These are phyloP conservation scores for Copidosoma aretas DNA, from an alignment of 2,888 invertebrate genomes.

Conservation along the genomic window DNA sequence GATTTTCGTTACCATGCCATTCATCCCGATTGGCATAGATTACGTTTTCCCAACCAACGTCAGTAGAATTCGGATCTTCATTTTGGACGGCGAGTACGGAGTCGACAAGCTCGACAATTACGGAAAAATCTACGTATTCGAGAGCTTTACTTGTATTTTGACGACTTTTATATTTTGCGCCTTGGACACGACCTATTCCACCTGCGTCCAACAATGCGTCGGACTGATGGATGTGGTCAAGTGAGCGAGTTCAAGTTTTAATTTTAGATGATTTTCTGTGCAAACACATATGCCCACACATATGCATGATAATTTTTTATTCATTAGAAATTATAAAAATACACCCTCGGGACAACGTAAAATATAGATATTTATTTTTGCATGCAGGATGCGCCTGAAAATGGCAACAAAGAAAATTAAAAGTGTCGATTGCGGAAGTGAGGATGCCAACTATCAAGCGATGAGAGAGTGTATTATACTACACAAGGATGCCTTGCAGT, in stretches of 20 bases:
- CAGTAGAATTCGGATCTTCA: constrained; percentile 3
- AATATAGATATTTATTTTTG: background rate
- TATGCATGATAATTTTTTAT: too few species aligned
- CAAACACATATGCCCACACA: too few species aligned
- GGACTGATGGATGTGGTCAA: constrained; percentile 19
- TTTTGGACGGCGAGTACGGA: constrained; percentile 18
- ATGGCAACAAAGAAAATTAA: constrained; percentile 7
- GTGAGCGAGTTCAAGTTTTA: constrained; percentile 16
- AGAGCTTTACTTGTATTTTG: constrained; percentile 1
- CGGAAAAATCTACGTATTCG: constrained; percentile 16
- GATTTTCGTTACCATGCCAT: constrained; percentile 12
- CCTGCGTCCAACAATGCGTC: constrained; percentile 14
- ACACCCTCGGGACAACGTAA: background rate
- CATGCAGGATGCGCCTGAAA: constrained; percentile 16
- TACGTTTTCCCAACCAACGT: constrained; percentile 1
- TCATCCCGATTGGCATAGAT: constrained; percentile 7
- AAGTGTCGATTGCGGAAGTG: too few species aligned
- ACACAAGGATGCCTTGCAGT: constrained; percentile 3
- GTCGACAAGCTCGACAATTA: constrained; percentile 11
- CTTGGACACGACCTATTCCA: constrained; percentile 10
- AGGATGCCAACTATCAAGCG: background rate
- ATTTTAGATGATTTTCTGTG: too few species aligned
- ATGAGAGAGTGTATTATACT: background rate
- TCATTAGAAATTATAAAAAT: background rate
- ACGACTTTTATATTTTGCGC: constrained; percentile 1